Conservation (phyloP, 2,797 vertebrate genomes). For the Sphenopsis melanotis region DNA sequence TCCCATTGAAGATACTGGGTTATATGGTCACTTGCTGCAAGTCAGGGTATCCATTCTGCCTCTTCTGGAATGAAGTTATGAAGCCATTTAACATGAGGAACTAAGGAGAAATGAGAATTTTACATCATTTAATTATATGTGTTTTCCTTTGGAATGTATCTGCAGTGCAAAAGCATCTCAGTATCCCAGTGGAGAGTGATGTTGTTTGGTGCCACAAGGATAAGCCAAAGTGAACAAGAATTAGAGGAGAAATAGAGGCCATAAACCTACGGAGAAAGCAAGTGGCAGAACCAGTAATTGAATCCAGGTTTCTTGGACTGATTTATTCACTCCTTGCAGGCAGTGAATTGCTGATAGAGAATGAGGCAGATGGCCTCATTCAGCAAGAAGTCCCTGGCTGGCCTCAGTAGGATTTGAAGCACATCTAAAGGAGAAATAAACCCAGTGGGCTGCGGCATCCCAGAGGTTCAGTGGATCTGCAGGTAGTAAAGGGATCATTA, state of each 20-base stretch:
- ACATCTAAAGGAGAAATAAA: background rate
- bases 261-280: background rate
- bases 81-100: background rate
- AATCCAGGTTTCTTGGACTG: background rate
- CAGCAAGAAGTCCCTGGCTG: background rate
- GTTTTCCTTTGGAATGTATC: background rate
- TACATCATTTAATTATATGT: background rate
- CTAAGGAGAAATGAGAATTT: background rate
- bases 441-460: background rate
- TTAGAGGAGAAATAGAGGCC: background rate
- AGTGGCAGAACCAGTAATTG: background rate
- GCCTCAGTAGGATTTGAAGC: background rate
- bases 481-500: background rate
- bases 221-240: background rate
- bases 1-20: background rate
- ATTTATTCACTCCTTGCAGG: background rate
- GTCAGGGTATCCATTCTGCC: background rate
- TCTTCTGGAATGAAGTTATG: background rate
- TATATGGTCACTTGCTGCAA: background rate
- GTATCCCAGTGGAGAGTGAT: background rate
- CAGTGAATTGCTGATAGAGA: background rate
- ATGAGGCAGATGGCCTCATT: background rate
- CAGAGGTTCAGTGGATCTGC: background rate
- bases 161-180: background rate
- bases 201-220: background rate